Conservation (phyloP, 1,140 invertebrate species). For the Neocloeon triangulifer region DNA sequence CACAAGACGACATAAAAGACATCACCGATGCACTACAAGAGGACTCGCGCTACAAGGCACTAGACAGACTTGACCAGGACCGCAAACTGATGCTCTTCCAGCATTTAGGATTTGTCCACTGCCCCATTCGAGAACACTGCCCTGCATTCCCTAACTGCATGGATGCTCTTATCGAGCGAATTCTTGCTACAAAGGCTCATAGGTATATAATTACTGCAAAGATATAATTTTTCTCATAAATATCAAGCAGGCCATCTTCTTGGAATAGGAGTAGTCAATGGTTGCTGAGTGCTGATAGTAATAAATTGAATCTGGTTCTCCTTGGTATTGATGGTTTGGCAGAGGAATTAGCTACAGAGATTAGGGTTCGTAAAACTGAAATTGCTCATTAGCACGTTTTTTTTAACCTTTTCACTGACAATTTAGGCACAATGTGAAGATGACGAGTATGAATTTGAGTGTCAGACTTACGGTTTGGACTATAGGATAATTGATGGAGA, state of each 20-base stretch:
- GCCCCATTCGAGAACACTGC: constrained; percentile 82
- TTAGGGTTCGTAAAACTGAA: constrained; percentile 44
- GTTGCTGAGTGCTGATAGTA: constrained; percentile 37
- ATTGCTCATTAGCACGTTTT: too few species aligned
- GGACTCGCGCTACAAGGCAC: constrained; percentile 80
- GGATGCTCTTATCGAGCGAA: constrained; percentile 59
- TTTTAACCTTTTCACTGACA: too few species aligned
- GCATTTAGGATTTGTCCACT: constrained; percentile 89
- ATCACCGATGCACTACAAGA: constrained; percentile 80
- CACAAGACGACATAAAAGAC: constrained; percentile 82
- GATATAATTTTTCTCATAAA: constrained; percentile 7
- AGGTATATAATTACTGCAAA: constrained; percentile 19
- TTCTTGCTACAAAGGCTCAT: constrained; percentile 43
- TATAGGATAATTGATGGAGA: constrained; percentile 71
- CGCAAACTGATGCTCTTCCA: constrained; percentile 82
- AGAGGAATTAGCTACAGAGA: constrained; percentile 53
- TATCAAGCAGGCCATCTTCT: constrained; percentile 29
- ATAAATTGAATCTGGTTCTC: constrained; percentile 47
- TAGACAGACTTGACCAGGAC: constrained; percentile 84
- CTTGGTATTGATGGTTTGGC: constrained; percentile 54
- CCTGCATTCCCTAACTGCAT: constrained; percentile 76
- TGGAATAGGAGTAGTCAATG: constrained; percentile 43
- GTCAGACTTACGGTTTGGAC: constrained; percentile 59
- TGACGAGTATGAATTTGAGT: constrained; percentile 67
- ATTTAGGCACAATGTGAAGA: constrained; percentile 41